Evolutionary conservation across 2,888 invertebrate genomes (phyloP).

Genomic region (Zygogramma bicolorata): DNA sequence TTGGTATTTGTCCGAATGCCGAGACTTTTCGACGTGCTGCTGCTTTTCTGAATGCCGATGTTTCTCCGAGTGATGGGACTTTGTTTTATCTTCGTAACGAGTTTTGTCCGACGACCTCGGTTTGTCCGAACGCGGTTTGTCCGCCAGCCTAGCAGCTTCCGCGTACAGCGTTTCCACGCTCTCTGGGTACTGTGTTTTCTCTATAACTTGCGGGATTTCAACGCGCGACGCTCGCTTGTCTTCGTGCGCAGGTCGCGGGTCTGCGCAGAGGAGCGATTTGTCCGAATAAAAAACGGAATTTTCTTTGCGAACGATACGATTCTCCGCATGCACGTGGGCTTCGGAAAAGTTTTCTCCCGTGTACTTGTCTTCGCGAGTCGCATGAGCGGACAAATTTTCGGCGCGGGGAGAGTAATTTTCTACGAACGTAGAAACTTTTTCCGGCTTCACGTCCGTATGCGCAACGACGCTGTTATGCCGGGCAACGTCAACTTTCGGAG

Average conservation of each 20-base stretch:
- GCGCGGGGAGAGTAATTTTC: neutral
- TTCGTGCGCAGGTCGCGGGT: neutral
- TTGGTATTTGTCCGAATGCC: neutral
- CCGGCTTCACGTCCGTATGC: neutral
- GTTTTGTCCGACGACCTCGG: neutral
- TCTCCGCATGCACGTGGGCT: neutral
- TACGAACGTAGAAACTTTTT: neutral
- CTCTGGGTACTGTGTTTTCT: neutral
- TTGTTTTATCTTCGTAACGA: neutral
- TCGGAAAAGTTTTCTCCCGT: neutral
- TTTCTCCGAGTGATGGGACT: neutral
- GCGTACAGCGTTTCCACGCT: neutral
- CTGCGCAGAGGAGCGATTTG: neutral
- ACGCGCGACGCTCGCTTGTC: neutral
- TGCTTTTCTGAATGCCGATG: neutral
- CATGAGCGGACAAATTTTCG: neutral
- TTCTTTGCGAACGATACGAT: neutral
- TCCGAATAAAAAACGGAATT: neutral
- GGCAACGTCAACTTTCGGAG: neutral
- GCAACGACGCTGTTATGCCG: too few relatives aligned
- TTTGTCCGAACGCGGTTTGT: neutral
- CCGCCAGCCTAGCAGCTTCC: neutral
- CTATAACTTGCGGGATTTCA: neutral
- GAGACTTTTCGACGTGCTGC: neutral
- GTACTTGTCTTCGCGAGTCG: too few relatives aligned